Percentiles rank a stretch among this genome's conserved stretches.
phyloP scores from a whole-genome alignment of 2,888 invertebrate species.

The Lysandra bellargus region DNA sequence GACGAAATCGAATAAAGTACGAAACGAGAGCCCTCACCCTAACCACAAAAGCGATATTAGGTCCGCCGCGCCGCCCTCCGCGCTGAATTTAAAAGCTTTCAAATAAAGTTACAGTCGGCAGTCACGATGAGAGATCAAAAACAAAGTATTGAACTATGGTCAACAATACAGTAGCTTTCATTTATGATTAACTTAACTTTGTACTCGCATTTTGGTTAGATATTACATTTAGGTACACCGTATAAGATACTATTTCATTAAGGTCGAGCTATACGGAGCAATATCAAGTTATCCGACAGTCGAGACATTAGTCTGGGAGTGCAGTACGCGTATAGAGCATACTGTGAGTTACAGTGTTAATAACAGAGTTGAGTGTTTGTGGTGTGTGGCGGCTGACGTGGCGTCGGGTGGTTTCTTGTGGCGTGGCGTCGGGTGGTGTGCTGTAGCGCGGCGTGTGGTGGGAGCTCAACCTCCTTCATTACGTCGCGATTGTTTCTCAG shows the following conservation, averaged over 20 bases:
- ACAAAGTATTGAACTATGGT: neutral
- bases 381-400: neutral
- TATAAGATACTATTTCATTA: neutral
- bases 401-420: neutral
- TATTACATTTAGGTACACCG: too few species aligned
- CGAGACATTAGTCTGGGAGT: neutral
- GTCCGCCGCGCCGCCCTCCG: neutral
- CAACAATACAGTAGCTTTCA: neutral
- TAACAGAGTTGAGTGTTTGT: neutral
- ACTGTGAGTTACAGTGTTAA: neutral
- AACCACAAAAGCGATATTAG: neutral
- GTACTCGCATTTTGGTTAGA: neutral
- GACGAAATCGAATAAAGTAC: neutral
- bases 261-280: neutral
- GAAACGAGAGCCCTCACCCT: neutral
- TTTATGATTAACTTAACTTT: neutral
- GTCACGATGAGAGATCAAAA: neutral
- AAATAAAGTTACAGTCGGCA: neutral
- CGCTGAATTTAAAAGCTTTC: neutral
- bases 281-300: neutral
- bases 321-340: neutral
- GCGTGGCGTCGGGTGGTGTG: neutral
- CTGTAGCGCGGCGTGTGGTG: neutral
- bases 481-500: neutral
- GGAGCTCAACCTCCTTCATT: neutral